These are phyloP conservation scores for Sesia bembeciformis DNA, from an alignment of 2,888 invertebrate genomes.

Conservation along the genomic window DNA sequence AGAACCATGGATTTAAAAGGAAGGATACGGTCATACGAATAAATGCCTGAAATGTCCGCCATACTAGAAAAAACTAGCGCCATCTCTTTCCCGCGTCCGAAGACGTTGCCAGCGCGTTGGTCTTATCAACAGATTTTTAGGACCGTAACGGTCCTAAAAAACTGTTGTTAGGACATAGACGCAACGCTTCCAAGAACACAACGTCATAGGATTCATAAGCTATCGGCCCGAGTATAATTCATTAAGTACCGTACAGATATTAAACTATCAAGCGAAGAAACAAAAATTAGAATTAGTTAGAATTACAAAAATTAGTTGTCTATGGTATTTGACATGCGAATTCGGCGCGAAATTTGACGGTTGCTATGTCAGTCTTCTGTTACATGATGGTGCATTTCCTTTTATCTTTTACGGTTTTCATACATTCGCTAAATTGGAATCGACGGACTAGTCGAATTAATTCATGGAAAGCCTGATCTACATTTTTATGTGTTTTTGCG, in stretches of 20 bases:
- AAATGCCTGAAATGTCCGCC: too few species aligned
- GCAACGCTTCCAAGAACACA: too few species aligned
- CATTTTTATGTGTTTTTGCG: constrained; percentile 95
- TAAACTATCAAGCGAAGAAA: constrained; percentile 7
- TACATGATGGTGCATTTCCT: constrained; percentile 85
- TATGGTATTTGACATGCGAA: constrained; percentile 12
- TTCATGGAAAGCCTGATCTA: constrained; percentile 97
- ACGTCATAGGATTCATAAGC: too few species aligned
- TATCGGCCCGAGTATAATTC: constrained; percentile 1
- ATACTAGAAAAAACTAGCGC: too few species aligned
- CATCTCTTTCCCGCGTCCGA: too few species aligned
- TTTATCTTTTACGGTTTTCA: constrained; percentile 79
- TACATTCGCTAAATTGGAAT: constrained; percentile 91
- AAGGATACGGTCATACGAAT: too few species aligned
- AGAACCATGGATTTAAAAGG: too few species aligned
- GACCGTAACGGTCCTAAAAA: too few species aligned
- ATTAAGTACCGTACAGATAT: constrained; percentile 3
- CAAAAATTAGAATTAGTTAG: constrained; percentile 3
- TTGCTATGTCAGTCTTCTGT: constrained; percentile 22
- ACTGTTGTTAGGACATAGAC: too few species aligned
- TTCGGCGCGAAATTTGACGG: constrained; percentile 10
- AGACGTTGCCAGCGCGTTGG: too few species aligned
- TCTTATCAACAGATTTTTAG: too few species aligned
- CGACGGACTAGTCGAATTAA: constrained; percentile 89
- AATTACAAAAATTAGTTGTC: too few species aligned